Conservation (phyloP, 2,888 invertebrate species). For the Folsomia manolachei region DNA sequence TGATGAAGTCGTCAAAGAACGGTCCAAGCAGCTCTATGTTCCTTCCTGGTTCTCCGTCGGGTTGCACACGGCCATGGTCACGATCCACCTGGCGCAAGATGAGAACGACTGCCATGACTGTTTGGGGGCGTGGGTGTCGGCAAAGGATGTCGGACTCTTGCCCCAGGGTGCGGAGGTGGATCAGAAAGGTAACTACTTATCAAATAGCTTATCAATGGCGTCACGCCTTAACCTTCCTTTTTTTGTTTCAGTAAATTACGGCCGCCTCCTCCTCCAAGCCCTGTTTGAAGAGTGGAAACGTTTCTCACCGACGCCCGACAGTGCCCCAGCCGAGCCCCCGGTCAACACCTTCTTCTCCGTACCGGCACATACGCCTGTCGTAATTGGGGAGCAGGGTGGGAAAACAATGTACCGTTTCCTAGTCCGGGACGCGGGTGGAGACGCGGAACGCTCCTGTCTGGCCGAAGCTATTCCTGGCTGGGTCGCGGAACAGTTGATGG, state of each 20-base stretch:
- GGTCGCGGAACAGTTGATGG: conserved; percentile 85
- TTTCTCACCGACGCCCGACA: conserved; percentile 39
- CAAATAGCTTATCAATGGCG: neutral
- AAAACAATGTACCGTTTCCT: conserved; percentile 84
- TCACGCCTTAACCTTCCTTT: neutral
- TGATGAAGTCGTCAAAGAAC: conserved; percentile 86
- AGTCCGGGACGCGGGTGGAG: conserved; percentile 90
- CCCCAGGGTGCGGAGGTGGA: conserved; percentile 66
- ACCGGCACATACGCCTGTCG: conserved; percentile 92
- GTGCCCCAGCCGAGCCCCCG: conserved; percentile 48
- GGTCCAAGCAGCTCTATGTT: conserved; percentile 89
- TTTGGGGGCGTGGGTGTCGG: conserved; percentile 97
- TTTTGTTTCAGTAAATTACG: conserved; percentile 76
- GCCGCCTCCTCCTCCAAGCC: conserved; percentile 87
- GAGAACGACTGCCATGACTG: conserved; percentile 98
- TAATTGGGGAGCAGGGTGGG: conserved; percentile 76
- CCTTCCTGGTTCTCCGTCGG: conserved; percentile 99
- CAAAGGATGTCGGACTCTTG: conserved; percentile 86
- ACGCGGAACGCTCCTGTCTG: conserved; percentile 85
- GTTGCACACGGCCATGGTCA: conserved; percentile 96
- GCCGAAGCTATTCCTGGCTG: conserved; percentile 93
- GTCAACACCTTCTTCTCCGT: conserved; percentile 76
- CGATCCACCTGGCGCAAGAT: conserved; percentile 93
- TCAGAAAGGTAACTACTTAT: conserved; percentile 64
- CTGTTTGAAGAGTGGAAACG: conserved; percentile 92